Evolutionary conservation across 1,140 invertebrate genomes (phyloP), one percentile per base, ranked within the genome.

Genomic region (Adoxophyes honmai): DNA sequence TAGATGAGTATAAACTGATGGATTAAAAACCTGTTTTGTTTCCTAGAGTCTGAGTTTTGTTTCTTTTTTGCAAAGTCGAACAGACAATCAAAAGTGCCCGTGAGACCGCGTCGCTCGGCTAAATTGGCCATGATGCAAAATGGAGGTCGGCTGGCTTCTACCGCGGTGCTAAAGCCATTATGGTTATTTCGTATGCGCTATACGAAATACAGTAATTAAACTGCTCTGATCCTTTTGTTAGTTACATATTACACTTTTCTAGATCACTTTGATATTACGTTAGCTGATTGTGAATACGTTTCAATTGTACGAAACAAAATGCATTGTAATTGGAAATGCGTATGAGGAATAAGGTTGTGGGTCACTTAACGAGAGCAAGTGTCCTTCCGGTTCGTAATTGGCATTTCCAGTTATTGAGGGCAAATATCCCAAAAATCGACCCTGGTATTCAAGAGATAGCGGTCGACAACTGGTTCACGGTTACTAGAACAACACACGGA

Each of bases 111-210:
- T 18, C 42, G 42, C 42, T 48, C 59, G 48, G 42, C 36, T 66
- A 61, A 81, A 72, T 73, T 78, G 75, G 61, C 73, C 68, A 33
- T 76, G 73, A 79, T 62, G 52, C 57, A 55, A 62, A 67, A 72
- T 70, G 64, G 73, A 82, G 79, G 79, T 77, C 77, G 59, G 34
- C 56, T 36, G 52, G 44, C 66, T 35, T 21, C 37, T 66, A 70
- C 66, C 57, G 71, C 64, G 44, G 58, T 59, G 60, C 37, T 52
- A 10, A 14, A 44, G 11, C 21, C 21, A 28, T 21, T 48, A 15
- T n/a, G 42, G 28, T 11, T 48, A 11, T 48, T 15, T 28, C 21
- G 18, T 21, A 6, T 28, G 7, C 13, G 7, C 18, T 10, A 10
- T 18, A 13, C 21, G 28, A 28, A 48, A n/a, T 4, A 5, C 18